Conservation (phyloP, 1,140 invertebrate species). For the Teleogryllus occipitalis region DNA sequence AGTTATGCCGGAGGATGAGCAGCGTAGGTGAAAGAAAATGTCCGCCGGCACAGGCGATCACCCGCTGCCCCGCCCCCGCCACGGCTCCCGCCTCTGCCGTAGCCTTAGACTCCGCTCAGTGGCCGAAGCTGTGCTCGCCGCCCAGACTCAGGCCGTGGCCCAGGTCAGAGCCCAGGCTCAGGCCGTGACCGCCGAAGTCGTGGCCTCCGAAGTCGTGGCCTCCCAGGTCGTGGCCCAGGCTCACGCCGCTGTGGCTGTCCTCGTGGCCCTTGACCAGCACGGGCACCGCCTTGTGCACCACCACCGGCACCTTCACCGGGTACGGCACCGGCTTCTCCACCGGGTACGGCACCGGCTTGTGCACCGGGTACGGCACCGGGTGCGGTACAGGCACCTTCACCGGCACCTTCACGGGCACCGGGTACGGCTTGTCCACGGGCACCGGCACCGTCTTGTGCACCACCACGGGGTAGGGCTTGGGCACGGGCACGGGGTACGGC, state of each 20-base stretch:
- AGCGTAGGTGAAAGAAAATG: background rate
- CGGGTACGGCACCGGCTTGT: background rate
- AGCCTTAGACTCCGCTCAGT: background rate
- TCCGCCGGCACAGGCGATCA: background rate
- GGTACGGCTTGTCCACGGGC: background rate
- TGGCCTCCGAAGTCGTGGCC: background rate
- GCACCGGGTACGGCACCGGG: background rate
- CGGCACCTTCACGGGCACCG: background rate
- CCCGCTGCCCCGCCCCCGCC: too few relatives aligned
- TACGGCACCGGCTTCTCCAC: background rate
- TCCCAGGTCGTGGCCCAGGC: background rate
- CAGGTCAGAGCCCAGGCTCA: background rate
- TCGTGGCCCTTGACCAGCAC: background rate
- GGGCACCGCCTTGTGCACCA: background rate
- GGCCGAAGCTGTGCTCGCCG: background rate
- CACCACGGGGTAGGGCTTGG: constrained; percentile 8
- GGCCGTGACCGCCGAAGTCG: background rate
- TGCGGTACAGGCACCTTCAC: background rate
- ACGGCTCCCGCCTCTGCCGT: background rate
- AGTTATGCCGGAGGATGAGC: too few relatives aligned
- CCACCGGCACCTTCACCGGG: background rate
- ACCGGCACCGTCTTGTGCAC: background rate
- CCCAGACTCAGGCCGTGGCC: background rate
- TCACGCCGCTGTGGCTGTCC: background rate
- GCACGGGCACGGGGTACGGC: constrained; percentile 2